Percentiles rank a stretch among this genome's conserved stretches.
Conservation (phyloP, 2,113 vertebrate genomes). For the Forbesichthys papilliferus region DNA sequence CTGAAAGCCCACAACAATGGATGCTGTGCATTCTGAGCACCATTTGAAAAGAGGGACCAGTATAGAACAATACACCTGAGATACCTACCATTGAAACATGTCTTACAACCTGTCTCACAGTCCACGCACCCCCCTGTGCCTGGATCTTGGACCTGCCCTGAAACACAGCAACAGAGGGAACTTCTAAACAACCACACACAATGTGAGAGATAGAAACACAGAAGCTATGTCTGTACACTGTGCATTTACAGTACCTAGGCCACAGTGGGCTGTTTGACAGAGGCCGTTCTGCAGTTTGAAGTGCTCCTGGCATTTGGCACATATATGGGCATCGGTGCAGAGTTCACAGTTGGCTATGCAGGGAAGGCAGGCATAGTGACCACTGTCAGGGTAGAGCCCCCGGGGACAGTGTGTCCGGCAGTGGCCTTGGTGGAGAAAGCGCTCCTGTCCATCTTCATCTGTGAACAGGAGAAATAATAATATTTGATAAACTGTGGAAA, state of each 20-base stretch:
- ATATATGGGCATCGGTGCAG: constrained; percentile 75
- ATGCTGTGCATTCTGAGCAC: neutral
- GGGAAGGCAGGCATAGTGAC: constrained; percentile 73
- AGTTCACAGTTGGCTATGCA: constrained; percentile 82
- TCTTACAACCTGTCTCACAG: constrained; percentile 76
- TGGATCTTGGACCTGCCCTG: constrained; percentile 79
- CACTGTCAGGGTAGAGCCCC: constrained; percentile 75
- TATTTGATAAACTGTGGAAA: neutral
- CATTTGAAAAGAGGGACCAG: neutral
- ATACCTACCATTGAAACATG: constrained; percentile 74
- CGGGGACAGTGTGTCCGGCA: constrained; percentile 79
- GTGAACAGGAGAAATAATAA: constrained; percentile 32
- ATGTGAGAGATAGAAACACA: neutral
- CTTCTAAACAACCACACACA: neutral
- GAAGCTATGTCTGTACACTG: constrained; percentile 7
- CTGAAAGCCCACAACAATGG: neutral
- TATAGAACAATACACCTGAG: constrained; percentile 1
- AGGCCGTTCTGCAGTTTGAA: constrained; percentile 76
- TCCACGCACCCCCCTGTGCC: constrained; percentile 80
- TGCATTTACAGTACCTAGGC: constrained; percentile 60
- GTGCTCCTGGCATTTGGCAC: constrained; percentile 79
- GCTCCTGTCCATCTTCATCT: constrained; percentile 80
- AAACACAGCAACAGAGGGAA: constrained; percentile 27
- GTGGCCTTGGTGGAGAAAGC: constrained; percentile 77
- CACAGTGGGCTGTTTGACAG: constrained; percentile 70